Percentiles rank a stretch among this genome's conserved stretches.
Evolutionary conservation across 2,888 invertebrate species (phyloP).

Genomic region (Drosophila longiperda): DNA sequence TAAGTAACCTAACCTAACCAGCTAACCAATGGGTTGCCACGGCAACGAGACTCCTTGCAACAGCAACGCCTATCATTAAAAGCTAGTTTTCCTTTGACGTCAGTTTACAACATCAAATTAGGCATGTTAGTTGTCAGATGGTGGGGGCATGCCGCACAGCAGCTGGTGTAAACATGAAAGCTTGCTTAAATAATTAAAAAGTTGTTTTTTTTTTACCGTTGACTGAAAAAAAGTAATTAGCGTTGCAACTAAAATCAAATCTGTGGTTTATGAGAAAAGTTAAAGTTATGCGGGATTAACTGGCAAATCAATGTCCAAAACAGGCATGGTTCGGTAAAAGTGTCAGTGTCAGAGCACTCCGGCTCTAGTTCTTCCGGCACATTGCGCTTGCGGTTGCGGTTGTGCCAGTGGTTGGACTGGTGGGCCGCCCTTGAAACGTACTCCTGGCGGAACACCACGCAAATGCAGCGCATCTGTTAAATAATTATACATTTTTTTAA

Average conservation of each 20-base stretch:
- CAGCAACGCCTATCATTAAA: constrained; percentile 24
- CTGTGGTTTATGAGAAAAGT: background rate
- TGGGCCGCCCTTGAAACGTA: constrained; percentile 85
- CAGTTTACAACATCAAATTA: constrained; percentile 26
- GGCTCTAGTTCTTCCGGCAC: constrained; percentile 88
- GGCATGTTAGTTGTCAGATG: constrained; percentile 21
- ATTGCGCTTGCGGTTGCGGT: constrained; percentile 73
- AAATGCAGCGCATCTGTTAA: constrained; percentile 86
- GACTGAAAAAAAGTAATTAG: background rate
- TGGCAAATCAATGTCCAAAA: constrained; percentile 90
- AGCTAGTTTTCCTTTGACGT: constrained; percentile 48
- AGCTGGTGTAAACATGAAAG: constrained; percentile 51
- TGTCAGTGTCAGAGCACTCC: constrained; percentile 84
- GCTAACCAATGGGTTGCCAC: background rate
- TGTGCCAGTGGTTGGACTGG: constrained; percentile 35
- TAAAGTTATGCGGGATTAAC: constrained; percentile 89
- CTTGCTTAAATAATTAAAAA: constrained; percentile 22
- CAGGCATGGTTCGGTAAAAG: constrained; percentile 87
- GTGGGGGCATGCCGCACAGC: constrained; percentile 17
- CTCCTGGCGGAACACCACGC: constrained; percentile 90
- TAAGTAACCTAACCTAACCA: background rate
- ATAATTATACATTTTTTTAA: background rate
- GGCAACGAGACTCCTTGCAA: background rate
- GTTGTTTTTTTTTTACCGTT: background rate
- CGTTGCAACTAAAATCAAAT: constrained; percentile 8